A percentile compares a stretch with the other conserved stretches of the same genome.
Conservation (phyloP, 92 coral and sea anemone genomes). For the Porites lobata region DNA sequence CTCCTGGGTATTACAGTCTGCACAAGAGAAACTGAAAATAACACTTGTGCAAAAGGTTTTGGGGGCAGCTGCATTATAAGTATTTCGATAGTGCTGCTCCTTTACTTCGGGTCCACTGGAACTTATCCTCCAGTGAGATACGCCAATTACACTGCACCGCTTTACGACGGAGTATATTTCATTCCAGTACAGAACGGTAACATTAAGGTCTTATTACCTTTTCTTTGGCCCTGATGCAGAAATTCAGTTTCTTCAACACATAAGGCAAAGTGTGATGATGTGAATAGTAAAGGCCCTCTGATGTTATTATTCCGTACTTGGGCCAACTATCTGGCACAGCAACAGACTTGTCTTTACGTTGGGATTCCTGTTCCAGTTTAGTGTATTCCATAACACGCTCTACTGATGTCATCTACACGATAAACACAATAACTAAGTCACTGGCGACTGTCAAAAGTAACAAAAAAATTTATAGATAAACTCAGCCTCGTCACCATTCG, state of each 20-base stretch:
- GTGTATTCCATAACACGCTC: constrained; percentile 95
- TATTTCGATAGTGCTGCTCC: too few species aligned
- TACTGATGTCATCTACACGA: constrained; percentile 93
- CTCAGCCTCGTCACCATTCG: too few species aligned
- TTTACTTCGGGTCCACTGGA: neutral
- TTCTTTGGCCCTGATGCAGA: constrained; percentile 84
- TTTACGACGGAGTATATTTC: neutral
- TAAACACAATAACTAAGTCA: neutral
- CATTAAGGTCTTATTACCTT: constrained; percentile 63
- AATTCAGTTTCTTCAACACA: constrained; percentile 81
- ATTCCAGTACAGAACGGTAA: neutral
- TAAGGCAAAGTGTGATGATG: constrained; percentile 86
- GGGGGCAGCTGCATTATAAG: too few species aligned
- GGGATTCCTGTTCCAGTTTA: constrained; percentile 82
- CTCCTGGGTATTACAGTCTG: too few species aligned
- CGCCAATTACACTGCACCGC: neutral
- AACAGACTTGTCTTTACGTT: constrained; percentile 65
- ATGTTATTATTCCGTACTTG: constrained; percentile 83
- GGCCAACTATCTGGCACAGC: constrained; percentile 87
- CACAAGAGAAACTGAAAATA: too few species aligned
- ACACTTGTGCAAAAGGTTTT: too few species aligned
- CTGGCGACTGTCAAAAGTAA: too few species aligned
- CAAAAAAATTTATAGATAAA: neutral
- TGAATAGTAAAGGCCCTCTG: constrained; percentile 83
- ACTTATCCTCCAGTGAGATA: neutral